Base-by-base conservation (phyloP, 2,113 vertebrate genomes). In the Pavo muticus region DNA sequence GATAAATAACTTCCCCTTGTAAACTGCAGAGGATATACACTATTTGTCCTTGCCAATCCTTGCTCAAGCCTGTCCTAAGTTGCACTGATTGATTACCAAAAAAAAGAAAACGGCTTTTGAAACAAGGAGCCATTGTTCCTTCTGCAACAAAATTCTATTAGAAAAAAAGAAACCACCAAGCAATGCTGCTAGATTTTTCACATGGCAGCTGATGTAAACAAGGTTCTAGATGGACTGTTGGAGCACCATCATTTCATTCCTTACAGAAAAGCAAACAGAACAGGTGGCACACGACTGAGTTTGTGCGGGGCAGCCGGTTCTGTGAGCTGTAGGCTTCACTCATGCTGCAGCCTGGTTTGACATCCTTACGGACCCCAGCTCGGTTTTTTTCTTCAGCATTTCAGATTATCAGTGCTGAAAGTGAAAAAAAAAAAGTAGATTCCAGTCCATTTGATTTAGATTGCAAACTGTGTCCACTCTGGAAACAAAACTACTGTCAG, bases 41-140 rank as follows among this genome's bases (percentile, higher is more conserved):
- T 71, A 1, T 8, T 3, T 6, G 14, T 2, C 50, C 30, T 5
- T 10, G 24, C 1, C 40, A 6, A 18, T 5, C 76, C 64, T 59
- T 56, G 40, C 71, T 54, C 12, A 8, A 29, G 24, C n/a, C 56
- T 35, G 16, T 4, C 80, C 69, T 27, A 16, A 50, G 24, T 10
- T 45, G 56, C 63, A 64, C 0, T 3, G 32, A 5, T 0, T 44
- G 32, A 5, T 0, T 44, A 45, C 5, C 29, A 19, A 29, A 35
- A 8, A 84, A 30, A 42, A 2, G 23, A 35, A 52, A 25, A 7
- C 0, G 21, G 39, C 39, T 73, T 13, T 3, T 30, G 40, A 64
- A 54, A 14, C 3, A 27, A 27, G 25, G 8, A 10, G 3, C 24
- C 70, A 24, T 23, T 50, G 48, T 37, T 87, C 64, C 65, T 70